Conservation (phyloP, 2,888 invertebrate species). For the Atrina japonica region DNA sequence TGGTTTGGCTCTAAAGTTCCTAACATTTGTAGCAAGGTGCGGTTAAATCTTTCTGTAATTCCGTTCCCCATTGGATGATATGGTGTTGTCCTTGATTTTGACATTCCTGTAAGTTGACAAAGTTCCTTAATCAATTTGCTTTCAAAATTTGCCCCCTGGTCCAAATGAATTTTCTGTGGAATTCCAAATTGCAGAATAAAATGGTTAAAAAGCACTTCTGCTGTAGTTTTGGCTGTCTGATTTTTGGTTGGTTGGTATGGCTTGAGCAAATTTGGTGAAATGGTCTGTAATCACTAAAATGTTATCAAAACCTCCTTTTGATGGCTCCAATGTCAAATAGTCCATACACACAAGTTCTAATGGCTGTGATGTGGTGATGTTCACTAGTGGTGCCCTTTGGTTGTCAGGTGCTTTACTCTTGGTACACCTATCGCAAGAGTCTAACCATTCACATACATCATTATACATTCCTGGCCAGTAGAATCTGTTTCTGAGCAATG, state of each 20-base stretch:
- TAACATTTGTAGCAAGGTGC: slow-evolving; percentile 37
- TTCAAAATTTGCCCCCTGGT: slow-evolving; percentile 47
- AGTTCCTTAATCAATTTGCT: slow-evolving; percentile 37
- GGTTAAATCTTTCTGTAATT: slow-evolving; percentile 39
- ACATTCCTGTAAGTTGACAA: slow-evolving; percentile 24
- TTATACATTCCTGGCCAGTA: slow-evolving; percentile 33
- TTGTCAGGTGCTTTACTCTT: too few species aligned
- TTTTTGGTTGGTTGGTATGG: too few species aligned
- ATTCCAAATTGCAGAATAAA: too few species aligned
- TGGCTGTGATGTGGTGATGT: slow-evolving; percentile 26
- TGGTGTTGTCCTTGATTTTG: slow-evolving; percentile 37
- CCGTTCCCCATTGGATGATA: slow-evolving; percentile 47
- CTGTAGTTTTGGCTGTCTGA: too few species aligned
- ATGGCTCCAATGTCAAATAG: slow-evolving; percentile 31
- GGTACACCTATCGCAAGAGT: neutral
- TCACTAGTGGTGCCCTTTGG: slow-evolving; percentile 21
- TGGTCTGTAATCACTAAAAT: slow-evolving; percentile 20
- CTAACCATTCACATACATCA: slow-evolving; percentile 18
- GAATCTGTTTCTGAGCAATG: slow-evolving; percentile 26
- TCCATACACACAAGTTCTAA: slow-evolving; percentile 29
- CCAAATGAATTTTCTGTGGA: too few species aligned
- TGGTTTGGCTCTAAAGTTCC: slow-evolving; percentile 35
- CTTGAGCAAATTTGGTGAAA: slow-evolving; percentile 27
- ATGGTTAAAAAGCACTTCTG: too few species aligned
- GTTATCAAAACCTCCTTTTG: slow-evolving; percentile 21